Conservation (phyloP, 2,113 vertebrate genomes). For the Chionis minor region DNA sequence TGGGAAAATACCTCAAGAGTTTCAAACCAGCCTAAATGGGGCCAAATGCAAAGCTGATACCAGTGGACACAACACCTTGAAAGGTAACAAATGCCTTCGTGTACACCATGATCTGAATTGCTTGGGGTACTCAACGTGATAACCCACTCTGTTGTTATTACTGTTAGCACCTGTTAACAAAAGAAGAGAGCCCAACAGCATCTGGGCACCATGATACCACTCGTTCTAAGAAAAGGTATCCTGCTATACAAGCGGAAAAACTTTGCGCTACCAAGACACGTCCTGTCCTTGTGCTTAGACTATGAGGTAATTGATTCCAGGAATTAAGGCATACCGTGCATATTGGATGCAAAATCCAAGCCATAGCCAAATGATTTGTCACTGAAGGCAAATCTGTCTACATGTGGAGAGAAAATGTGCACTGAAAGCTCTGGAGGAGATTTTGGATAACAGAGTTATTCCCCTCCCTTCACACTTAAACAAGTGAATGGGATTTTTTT, state of each 20-base stretch:
- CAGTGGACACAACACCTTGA: neutral
- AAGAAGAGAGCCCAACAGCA: neutral
- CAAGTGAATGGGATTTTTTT: neutral
- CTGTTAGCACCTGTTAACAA: too few species aligned
- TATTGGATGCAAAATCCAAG: slow-evolving; percentile 7
- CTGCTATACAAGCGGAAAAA: neutral
- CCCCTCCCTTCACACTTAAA: neutral
- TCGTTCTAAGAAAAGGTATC: neutral
- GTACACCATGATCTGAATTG: neutral
- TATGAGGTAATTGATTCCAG: slow-evolving; percentile 11
- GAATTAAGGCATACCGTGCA: neutral
- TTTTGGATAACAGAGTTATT: slow-evolving; percentile 31
- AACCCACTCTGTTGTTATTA: neutral
- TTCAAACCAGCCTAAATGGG: neutral
- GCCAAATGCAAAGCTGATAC: neutral
- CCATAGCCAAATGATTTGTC: neutral
- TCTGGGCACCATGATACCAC: neutral
- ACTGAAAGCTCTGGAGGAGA: neutral
- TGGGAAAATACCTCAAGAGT: neutral
- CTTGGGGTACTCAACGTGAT: neutral
- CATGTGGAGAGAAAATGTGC: neutral
- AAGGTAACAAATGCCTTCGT: neutral
- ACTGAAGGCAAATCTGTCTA: slow-evolving; percentile 12
- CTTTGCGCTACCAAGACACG: neutral
- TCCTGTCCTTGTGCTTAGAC: slow-evolving; percentile 1